phyloP scores from a whole-genome alignment of 2,113 vertebrate genomes.

The Tilapia sparmanii region DNA sequence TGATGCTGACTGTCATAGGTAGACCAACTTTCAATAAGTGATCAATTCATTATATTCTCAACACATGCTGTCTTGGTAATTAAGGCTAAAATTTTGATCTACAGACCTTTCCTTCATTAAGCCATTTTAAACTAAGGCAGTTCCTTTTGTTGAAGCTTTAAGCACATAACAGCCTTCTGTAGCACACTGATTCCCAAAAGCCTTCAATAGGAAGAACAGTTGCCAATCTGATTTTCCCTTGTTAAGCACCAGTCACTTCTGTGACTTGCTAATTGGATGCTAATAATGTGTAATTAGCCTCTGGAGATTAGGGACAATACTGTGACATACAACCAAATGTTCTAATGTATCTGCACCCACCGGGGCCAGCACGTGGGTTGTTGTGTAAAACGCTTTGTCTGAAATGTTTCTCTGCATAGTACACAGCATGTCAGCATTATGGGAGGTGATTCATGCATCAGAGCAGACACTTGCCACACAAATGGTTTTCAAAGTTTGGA shows the following conservation, averaged over 20 bases:
- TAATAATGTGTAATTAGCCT: constrained; percentile 7
- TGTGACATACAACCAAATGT: background rate
- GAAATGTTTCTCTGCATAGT: background rate
- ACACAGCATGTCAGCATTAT: background rate
- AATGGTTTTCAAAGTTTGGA: background rate
- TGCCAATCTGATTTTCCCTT: background rate
- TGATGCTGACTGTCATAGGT: no score
- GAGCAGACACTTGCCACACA: background rate
- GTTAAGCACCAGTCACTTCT: constrained; percentile 8
- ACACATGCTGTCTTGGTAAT: background rate
- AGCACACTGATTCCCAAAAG: background rate
- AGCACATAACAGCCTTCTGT: background rate
- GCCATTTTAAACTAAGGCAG: background rate
- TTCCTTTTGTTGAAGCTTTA: background rate
- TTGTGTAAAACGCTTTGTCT: background rate
- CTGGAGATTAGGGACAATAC: background rate
- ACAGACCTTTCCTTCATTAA: background rate
- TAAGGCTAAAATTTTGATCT: background rate
- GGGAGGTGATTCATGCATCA: background rate
- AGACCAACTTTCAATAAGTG: background rate
- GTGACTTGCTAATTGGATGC: background rate
- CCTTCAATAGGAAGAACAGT: background rate
- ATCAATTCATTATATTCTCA: background rate
- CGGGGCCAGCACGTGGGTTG: background rate
- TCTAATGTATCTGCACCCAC: background rate